Evolutionary conservation across 2,797 vertebrate genomes (phyloP).

Genomic region (Lacerta bilineata): DNA sequence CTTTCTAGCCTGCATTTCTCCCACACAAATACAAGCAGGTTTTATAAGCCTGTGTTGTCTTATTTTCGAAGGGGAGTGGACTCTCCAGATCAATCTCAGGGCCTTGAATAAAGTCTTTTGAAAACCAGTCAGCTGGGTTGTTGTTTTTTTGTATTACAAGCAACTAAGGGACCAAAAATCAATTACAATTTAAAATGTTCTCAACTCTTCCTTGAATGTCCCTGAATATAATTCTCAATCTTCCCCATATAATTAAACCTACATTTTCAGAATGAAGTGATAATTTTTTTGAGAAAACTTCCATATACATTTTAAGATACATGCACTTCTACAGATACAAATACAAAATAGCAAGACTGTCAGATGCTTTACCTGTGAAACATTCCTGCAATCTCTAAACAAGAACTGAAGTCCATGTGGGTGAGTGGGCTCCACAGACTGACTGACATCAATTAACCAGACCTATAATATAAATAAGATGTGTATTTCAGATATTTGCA

Average conservation of each 20-base stretch:
- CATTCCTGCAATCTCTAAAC: constrained; percentile 95
- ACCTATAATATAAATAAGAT: constrained; percentile 82
- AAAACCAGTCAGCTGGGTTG: too few species aligned
- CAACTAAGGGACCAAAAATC: neutral
- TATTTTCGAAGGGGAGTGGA: neutral
- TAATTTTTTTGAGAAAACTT: neutral
- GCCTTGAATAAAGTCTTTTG: neutral
- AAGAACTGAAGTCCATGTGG: constrained; percentile 96
- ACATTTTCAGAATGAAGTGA: neutral
- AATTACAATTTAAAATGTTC: neutral
- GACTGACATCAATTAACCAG: constrained; percentile 97
- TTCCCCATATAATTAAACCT: constrained; percentile 6
- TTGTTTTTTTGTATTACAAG: neutral
- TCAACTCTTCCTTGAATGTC: neutral
- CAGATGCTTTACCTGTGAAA: constrained; percentile 87
- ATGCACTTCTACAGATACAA: neutral
- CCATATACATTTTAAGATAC: neutral
- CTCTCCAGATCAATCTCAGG: neutral
- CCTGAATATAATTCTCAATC: neutral
- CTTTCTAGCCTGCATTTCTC: neutral
- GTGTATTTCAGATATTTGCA: neutral
- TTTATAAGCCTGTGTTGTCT: neutral
- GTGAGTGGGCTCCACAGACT: constrained; percentile 95
- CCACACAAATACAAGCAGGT: neutral
- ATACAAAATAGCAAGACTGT: neutral